These are phyloP conservation scores for Drosophila paulistorum DNA, from an alignment of 1,140 invertebrate species.

Conservation along the genomic window DNA sequence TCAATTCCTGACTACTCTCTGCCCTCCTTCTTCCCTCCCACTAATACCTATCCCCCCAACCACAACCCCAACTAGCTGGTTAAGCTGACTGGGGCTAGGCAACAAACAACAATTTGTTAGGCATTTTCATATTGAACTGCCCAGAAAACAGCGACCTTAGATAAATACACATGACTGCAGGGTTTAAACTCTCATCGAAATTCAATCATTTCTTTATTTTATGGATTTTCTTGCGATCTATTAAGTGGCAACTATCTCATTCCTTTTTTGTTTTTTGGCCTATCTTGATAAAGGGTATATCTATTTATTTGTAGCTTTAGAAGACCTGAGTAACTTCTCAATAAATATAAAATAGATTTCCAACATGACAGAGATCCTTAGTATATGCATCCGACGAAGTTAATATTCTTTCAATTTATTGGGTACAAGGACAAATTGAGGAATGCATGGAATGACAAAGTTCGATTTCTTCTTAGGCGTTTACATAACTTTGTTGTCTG, in stretches of 20 bases:
- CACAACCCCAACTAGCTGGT: constrained; percentile 36
- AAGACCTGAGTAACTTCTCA: too few relatives aligned
- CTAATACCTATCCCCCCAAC: constrained; percentile 1
- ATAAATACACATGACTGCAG: constrained; percentile 43
- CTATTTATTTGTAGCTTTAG: too few relatives aligned
- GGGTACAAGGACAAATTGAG: not conserved
- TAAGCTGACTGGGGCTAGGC: constrained; percentile 44
- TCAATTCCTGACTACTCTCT: not conserved
- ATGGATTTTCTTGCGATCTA: too few relatives aligned
- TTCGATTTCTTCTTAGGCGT: not conserved
- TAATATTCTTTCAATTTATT: too few relatives aligned
- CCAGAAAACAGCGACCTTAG: constrained; percentile 47
- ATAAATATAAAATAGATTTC: too few relatives aligned
- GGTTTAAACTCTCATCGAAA: not conserved
- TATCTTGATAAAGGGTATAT: too few relatives aligned
- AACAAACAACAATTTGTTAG: constrained; percentile 72
- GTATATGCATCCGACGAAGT: too few relatives aligned
- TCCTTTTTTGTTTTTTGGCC: too few relatives aligned
- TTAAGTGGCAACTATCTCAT: too few relatives aligned
- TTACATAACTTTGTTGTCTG: not conserved
- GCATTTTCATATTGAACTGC: constrained; percentile 75
- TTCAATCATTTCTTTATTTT: too few relatives aligned
- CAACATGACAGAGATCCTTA: too few relatives aligned
- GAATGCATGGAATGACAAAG: not conserved
- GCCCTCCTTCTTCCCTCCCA: not conserved